phyloP scores from a whole-genome alignment of 2,797 vertebrate genomes.

The Avahi laniger region DNA sequence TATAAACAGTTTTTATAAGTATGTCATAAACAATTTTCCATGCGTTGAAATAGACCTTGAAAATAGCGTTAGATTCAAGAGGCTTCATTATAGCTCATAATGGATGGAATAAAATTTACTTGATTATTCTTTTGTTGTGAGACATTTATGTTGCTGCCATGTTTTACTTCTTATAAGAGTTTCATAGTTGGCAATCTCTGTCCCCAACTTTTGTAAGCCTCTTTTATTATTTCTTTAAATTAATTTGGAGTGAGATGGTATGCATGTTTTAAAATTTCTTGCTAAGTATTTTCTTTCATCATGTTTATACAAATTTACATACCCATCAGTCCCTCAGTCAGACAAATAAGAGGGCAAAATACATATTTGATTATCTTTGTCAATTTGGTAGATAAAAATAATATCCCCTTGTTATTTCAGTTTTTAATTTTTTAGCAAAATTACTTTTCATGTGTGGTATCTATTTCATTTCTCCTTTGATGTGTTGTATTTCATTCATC shows the following conservation, averaged over 20 bases:
- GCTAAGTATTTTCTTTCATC: not conserved
- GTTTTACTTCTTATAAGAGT: not conserved
- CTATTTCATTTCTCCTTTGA: not conserved
- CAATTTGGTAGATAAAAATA: not conserved
- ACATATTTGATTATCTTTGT: not conserved
- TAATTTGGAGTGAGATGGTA: not conserved
- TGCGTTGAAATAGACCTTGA: not conserved
- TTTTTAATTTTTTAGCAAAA: not conserved
- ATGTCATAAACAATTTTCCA: not conserved
- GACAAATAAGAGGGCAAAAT: not conserved
- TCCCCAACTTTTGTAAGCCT: not conserved
- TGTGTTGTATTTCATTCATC: not conserved
- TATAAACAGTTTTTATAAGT: not conserved
- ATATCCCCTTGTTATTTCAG: not conserved
- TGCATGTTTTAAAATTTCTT: not conserved
- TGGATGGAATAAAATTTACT: not conserved
- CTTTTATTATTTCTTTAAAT: not conserved
- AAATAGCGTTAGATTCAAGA: not conserved
- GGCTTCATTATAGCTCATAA: not conserved
- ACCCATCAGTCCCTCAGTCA: not conserved
- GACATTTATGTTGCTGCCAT: not conserved
- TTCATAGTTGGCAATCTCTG: not conserved
- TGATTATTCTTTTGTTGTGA: not conserved
- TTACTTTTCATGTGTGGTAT: not conserved
- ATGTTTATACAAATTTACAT: not conserved